Evolutionary conservation across 2,888 invertebrate species (phyloP), one percentile per base, ranked within the genome.

Genomic region (Idaea aversata): DNA sequence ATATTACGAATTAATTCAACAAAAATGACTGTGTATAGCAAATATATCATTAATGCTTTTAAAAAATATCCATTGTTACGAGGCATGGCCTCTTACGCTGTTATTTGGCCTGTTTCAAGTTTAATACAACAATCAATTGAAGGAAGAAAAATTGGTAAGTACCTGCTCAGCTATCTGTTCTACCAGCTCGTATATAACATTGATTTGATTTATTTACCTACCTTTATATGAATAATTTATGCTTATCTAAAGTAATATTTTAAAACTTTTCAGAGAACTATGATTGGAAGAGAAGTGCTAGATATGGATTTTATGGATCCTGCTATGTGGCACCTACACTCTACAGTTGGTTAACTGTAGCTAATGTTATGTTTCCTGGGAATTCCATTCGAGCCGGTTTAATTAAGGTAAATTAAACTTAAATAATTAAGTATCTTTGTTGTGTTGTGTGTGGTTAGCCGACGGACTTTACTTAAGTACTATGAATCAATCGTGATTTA

Each of bases 261-360:
- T 59, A 7, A 61, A 47, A n/a, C 15, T 69, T 85, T 83, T 68
- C 79, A 93, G 94, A 90, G 59, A 90, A 88, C 70, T 95, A 94
- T 81, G 95, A 96, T 78, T 95, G 95, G 95, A 93, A 89, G 86
- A 94, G 96, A 80, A 95, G 95, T 72, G 86, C 95, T 57, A 93
- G 97, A 69, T 97, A 96, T 88, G 95, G 96, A 77, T 78, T 97
- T 63, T 97, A 96, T 85, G 97, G 97, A n/a, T 95, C 96, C 7
- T 94, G 96, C 62, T 97, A 96, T 85, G 96, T 96, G 25, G 97
- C 97, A 0, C 97, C 97, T 15, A 96, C 96, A 5, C 87, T 97
- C 0, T 97, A 96, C 79, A 94, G 94, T 65, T 97, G 97, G 97
- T 90, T 98, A 61, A 95, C 95, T 81, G 85, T 97, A 63, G 96